phyloP scores from a whole-genome alignment of 2,888 invertebrate genomes.

The Heliconius hortense region DNA sequence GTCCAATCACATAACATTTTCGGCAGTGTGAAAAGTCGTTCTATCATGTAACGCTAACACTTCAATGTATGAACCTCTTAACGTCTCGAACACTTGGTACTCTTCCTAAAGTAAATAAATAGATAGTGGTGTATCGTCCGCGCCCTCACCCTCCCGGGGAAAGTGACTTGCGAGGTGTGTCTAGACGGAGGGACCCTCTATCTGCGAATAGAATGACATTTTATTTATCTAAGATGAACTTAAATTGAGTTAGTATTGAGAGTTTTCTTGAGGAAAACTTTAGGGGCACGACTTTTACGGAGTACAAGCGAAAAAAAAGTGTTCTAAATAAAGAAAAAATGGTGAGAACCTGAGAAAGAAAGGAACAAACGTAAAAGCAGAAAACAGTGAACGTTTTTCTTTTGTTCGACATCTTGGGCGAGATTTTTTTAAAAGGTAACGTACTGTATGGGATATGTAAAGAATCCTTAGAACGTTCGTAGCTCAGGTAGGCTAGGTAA shows the following conservation, averaged over 20 bases:
- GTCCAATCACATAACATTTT: background rate
- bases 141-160: constrained; percentile 72
- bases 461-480: constrained; percentile 36
- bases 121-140: constrained; percentile 68
- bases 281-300: constrained; percentile 3
- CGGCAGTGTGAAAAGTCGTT: background rate
- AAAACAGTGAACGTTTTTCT: constrained; percentile 32
- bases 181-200: constrained; percentile 77
- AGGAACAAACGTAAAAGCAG: constrained; percentile 17
- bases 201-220: constrained; percentile 50
- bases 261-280: constrained; percentile 33
- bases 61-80: constrained; percentile 36
- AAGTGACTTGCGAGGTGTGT: constrained; percentile 76
- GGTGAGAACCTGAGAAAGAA: background rate
- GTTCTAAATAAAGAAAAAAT: constrained; percentile 12
- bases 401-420: constrained; percentile 36
- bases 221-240: constrained; percentile 48
- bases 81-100: constrained; percentile 69
- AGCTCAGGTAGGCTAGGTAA: constrained; percentile 34
- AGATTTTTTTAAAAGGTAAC: constrained; percentile 39
- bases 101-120: constrained; percentile 76
- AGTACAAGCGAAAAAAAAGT: constrained; percentile 8
- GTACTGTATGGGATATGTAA: constrained; percentile 38
- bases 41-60: background rate
- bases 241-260: constrained; percentile 44